Base-by-base conservation (phyloP, 1,140 invertebrate genomes). In the Psilanteris sp. region DNA sequence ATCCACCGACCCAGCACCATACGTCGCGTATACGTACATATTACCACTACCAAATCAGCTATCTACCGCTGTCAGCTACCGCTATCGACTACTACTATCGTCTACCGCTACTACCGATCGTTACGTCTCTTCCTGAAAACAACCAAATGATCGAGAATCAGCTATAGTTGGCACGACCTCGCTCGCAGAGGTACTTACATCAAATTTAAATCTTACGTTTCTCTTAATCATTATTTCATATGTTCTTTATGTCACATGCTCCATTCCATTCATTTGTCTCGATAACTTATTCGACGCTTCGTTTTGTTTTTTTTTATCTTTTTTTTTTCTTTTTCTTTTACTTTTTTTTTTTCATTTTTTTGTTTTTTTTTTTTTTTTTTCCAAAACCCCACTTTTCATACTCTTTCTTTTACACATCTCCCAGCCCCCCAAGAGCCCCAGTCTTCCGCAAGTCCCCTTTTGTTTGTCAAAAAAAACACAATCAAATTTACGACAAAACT, bases 1-100 rank as follows among this genome's bases (percentile, higher is more conserved):
- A 84, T 81, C 83, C 81, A 81, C 83, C 85, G 82, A 85, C 77
- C 83, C 84, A 86, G 85, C 85, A 82, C 79, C 85, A 83, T 86
- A 78, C 84, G 80, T 79, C 85, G 84, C 85, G 85, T 86, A 85
- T 86, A 85, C 81, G 82, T 86, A 86, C 83, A 87, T 83, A 83
- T 85, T 84, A 85, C 81, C 78, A 82, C 77, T 84, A 84, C 82
- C 82, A 79, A 85, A 81, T 83, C 82, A 83, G 66, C 82, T 85
- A 82, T 82, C 81, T 82, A 84, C 82, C 81, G 83, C 82, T 84
- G 81, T 84, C 83, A 84, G 80, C 83, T 84, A 84, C 70, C 70
- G 52, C 70, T 73, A 50, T 66, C 59, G 70, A 73, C 84, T 83
- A 83, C 82, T 84, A 83, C 83, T 79, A 83, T 81, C 78, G 78